phyloP scores from a whole-genome alignment of 2,888 invertebrate species.

The Microctonus aethiopoides region DNA sequence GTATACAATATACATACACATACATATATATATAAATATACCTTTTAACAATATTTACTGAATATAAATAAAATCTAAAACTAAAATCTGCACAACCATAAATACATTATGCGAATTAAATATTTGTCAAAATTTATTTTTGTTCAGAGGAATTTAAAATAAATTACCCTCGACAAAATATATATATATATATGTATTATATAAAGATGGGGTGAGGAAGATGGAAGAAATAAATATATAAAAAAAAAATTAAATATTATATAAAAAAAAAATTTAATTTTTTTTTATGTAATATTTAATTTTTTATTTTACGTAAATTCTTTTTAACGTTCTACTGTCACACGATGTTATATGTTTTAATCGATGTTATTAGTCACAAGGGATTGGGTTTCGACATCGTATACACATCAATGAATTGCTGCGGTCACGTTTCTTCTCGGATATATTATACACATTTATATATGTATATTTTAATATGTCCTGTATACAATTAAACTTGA shows the following conservation, averaged over 20 bases:
- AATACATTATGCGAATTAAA: background rate
- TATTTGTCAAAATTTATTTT: background rate
- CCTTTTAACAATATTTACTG: background rate
- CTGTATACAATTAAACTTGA: background rate
- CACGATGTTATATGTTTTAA: conserved; percentile 42
- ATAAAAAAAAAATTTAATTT: background rate
- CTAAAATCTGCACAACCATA: background rate
- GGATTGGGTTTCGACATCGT: conserved; percentile 38
- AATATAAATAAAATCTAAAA: too few relatives aligned
- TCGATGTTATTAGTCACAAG: conserved; percentile 39
- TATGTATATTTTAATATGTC: background rate
- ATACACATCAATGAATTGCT: background rate
- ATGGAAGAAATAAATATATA: too few relatives aligned
- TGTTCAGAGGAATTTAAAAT: background rate
- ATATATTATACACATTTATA: background rate
- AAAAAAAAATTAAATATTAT: too few relatives aligned
- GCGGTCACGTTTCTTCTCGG: conserved; percentile 16
- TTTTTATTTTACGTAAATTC: background rate
- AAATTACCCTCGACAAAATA: too few relatives aligned
- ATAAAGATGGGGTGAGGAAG: too few relatives aligned
- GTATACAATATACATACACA: too few relatives aligned
- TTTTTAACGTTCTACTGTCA: conserved; percentile 10
- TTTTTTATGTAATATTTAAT: background rate
- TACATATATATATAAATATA: conserved; percentile 41
- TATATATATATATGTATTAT: too few relatives aligned